phyloP scores from a whole-genome alignment of 2,888 invertebrate genomes.

The Bombylius major region DNA sequence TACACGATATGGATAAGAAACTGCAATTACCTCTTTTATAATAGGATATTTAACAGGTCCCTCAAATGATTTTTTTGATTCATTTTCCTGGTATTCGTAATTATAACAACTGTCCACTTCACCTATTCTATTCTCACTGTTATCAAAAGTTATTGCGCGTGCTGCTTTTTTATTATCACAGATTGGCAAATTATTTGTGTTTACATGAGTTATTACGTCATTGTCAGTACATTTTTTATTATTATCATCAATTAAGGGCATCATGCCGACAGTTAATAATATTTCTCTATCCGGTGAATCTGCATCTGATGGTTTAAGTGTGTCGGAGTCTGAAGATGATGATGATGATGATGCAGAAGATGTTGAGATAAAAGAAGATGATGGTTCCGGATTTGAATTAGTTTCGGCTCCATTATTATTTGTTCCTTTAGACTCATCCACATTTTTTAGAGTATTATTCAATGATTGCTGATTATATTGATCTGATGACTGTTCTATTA shows the following conservation, averaged over 20 bases:
- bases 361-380: not conserved
- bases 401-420: too few relatives aligned
- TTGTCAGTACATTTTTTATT: slow-evolving; percentile 1
- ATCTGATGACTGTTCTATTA: too few relatives aligned
- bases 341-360: slow-evolving; percentile 1
- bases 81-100: not conserved
- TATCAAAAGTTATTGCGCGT: not conserved
- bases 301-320: slow-evolving; percentile 2
- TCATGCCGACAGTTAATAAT: too few relatives aligned
- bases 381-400: too few relatives aligned
- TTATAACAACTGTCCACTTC: not conserved
- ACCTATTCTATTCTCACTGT: not conserved
- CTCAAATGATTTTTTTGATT: not conserved
- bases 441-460: too few relatives aligned
- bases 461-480: too few relatives aligned
- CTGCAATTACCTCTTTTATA: slow-evolving; percentile 9
- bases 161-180: slow-evolving; percentile 6
- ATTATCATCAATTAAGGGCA: not conserved
- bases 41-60: slow-evolving; percentile 8
- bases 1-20: slow-evolving; percentile 12
- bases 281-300: slow-evolving; percentile 1
- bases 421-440: too few relatives aligned
- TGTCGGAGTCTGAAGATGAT: slow-evolving; percentile 7
- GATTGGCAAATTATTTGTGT: not conserved
- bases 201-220: not conserved